These are phyloP conservation scores for Phalacrocorax aristotelis DNA, from an alignment of 2,113 vertebrate genomes.

Conservation along the genomic window DNA sequence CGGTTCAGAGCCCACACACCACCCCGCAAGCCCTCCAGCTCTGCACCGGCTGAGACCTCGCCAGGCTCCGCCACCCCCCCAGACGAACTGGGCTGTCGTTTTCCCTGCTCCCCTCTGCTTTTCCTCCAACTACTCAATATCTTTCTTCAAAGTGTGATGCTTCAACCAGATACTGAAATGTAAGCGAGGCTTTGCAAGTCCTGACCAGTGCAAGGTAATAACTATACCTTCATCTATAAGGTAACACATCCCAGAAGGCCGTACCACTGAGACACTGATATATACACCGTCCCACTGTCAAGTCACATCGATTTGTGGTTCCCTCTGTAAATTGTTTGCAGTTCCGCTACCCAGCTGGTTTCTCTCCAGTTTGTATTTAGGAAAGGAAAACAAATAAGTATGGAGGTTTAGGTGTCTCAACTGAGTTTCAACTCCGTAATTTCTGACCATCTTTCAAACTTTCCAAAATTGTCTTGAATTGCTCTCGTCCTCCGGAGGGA, in stretches of 20 bases:
- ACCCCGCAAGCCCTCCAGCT: background rate
- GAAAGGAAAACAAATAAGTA: background rate
- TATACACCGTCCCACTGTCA: background rate
- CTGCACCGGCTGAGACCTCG: background rate
- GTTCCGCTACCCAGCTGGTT: background rate
- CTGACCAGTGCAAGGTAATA: background rate
- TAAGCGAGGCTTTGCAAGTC: background rate
- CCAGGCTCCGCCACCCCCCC: background rate
- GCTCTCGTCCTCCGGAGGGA: background rate
- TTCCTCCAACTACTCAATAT: background rate
- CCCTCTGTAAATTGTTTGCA: background rate
- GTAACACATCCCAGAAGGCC: background rate
- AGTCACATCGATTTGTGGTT: background rate
- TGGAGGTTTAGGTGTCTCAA: background rate
- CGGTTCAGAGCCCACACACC: background rate
- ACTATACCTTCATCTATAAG: background rate
- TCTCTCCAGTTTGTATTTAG: background rate
- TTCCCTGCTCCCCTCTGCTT: background rate
- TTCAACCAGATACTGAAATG: background rate
- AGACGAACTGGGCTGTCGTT: background rate
- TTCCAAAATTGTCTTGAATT: background rate
- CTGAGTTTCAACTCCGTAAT: background rate
- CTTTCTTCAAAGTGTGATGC: background rate
- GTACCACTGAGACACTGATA: background rate
- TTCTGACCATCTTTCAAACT: background rate